phyloP scores from a whole-genome alignment of 92 coral and sea anemone genomes.

The Heliopora coerulea region DNA sequence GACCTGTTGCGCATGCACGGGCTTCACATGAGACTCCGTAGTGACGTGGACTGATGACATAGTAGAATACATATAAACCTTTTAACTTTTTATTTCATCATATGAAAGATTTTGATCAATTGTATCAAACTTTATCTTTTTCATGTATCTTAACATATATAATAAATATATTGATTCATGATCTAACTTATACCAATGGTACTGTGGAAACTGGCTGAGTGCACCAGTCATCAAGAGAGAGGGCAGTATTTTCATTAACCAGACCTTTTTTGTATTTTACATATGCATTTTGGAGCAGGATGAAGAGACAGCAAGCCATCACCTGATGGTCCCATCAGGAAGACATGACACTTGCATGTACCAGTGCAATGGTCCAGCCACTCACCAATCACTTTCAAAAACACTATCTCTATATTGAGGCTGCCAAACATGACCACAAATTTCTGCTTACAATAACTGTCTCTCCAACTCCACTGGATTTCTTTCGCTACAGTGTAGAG shows the following conservation, averaged over 20 bases:
- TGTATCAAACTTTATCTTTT: too few species aligned
- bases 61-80: too few species aligned
- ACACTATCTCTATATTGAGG: constrained; percentile 49
- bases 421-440: constrained; percentile 47
- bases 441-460: constrained; percentile 33
- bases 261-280: not conserved
- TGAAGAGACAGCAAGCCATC: constrained; percentile 36
- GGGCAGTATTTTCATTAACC: not conserved
- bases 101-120: too few species aligned
- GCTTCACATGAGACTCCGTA: too few species aligned
- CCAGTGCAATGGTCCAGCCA: constrained; percentile 43
- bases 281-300: not conserved
- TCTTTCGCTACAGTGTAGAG: constrained; percentile 60
- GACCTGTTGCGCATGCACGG: too few species aligned
- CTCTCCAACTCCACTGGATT: constrained; percentile 46
- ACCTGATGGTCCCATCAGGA: constrained; percentile 58
- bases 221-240: constrained; percentile 46
- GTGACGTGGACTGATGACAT: too few species aligned
- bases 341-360: constrained; percentile 47
- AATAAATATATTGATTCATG: too few species aligned
- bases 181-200: too few species aligned
- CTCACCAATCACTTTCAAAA: constrained; percentile 39
- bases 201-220: not conserved
- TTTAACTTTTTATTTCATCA: too few species aligned
- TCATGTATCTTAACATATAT: too few species aligned